Evolutionary conservation across 2,888 invertebrate species (phyloP).

Genomic region (Poecilobothrus nobilitatus): DNA sequence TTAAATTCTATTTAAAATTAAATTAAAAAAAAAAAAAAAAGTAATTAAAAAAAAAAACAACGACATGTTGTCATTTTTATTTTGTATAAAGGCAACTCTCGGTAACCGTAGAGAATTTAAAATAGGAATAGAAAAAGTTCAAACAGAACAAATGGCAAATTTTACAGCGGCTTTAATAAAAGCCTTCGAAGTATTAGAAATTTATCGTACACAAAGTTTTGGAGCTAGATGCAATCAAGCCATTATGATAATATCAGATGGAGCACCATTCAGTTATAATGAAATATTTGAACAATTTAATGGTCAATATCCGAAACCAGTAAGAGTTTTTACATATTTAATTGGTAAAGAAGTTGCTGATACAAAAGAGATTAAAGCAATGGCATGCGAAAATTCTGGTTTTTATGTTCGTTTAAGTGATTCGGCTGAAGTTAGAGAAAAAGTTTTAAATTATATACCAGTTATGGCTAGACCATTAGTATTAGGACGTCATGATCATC

Average conservation of each 20-base stretch:
- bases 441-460: constrained; percentile 92
- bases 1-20: no score
- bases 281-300: constrained; percentile 88
- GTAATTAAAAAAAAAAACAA: no score
- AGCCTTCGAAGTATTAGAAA: constrained; percentile 79
- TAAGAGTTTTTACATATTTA: constrained; percentile 94
- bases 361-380: constrained; percentile 89
- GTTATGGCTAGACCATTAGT: constrained; percentile 95
- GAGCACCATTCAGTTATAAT: constrained; percentile 88
- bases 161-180: constrained; percentile 80
- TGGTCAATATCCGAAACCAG: constrained; percentile 71
- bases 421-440: constrained; percentile 93
- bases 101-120: constrained; percentile 77
- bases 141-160: constrained; percentile 85
- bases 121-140: constrained; percentile 65
- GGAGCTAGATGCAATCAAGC: constrained; percentile 83
- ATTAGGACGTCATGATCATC: constrained; percentile 70
- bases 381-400: constrained; percentile 96
- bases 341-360: constrained; percentile 93
- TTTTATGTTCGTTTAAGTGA: constrained; percentile 95
- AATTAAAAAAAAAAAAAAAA: no score
- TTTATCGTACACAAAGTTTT: constrained; percentile 52
- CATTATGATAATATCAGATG: constrained; percentile 98
- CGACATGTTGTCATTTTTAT: neutral
- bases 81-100: constrained; percentile 60